Evolutionary conservation across 2,113 vertebrate genomes (phyloP).

Genomic region (Amazona guildingii): DNA sequence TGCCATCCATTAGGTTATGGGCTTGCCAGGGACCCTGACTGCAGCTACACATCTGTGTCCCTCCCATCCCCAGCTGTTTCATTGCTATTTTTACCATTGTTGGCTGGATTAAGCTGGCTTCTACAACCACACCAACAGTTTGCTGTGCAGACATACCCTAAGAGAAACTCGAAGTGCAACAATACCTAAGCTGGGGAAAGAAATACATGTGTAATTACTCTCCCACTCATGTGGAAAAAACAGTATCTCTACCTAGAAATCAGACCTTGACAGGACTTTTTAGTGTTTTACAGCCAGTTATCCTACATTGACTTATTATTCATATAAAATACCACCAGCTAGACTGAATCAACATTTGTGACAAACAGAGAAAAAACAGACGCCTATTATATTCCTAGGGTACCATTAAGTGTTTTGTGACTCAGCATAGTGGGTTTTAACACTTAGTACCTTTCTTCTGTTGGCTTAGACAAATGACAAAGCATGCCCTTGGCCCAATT

Average conservation of each 20-base stretch:
- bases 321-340: conserved; percentile 13
- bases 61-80: neutral
- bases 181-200: neutral
- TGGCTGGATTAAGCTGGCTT: neutral
- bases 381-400: neutral
- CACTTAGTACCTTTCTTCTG: conserved; percentile 30
- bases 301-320: neutral
- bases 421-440: conserved; percentile 49
- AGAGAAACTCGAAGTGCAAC: neutral
- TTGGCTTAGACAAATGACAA: neutral
- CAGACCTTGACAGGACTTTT: neutral
- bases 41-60: neutral
- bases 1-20: neutral
- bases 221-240: conserved; percentile 19
- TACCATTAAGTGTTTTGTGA: conserved; percentile 41
- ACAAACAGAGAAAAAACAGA: conserved; percentile 41
- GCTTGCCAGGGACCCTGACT: neutral
- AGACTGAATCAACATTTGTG: conserved; percentile 46
- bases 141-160: neutral
- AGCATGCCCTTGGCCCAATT: neutral
- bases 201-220: conserved; percentile 2
- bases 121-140: conserved; percentile 16
- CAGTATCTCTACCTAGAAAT: neutral
- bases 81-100: neutral
- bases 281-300: neutral